Evolutionary conservation across 2,113 vertebrate species (phyloP).

Genomic region (Mus pahari): DNA sequence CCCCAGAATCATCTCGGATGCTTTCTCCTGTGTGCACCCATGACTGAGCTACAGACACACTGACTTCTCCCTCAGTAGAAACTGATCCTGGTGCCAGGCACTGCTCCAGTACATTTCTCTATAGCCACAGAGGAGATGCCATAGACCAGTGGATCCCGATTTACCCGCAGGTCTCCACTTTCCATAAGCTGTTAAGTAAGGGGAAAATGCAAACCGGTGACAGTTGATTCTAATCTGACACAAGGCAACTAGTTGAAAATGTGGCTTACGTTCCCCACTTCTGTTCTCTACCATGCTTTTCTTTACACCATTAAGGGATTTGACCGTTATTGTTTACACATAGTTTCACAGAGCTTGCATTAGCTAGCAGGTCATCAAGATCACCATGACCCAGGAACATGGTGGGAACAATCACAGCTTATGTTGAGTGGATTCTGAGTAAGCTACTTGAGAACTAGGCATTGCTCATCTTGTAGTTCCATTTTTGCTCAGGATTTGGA

Average conservation of each 20-base stretch:
- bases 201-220: background rate
- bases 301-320: background rate
- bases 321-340: background rate
- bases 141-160: background rate
- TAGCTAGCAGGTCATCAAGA: background rate
- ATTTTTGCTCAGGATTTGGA: background rate
- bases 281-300: background rate
- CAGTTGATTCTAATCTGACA: background rate
- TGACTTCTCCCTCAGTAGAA: background rate
- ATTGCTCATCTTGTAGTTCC: background rate
- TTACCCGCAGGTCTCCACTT: conserved; percentile 7
- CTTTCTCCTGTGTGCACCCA: background rate
- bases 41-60: background rate
- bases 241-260: background rate
- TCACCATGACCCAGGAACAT: background rate
- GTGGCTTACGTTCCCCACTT: background rate
- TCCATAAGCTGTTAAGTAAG: conserved; percentile 7
- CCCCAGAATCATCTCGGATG: conserved; percentile 7
- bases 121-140: background rate
- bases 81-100: conserved; percentile 16
- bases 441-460: background rate
- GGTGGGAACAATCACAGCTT: background rate
- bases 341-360: background rate
- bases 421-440: background rate
- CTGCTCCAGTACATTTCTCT: conserved; percentile 30